Evolutionary conservation across 1,140 invertebrate species (phyloP).

Genomic region (Zophobas morio): DNA sequence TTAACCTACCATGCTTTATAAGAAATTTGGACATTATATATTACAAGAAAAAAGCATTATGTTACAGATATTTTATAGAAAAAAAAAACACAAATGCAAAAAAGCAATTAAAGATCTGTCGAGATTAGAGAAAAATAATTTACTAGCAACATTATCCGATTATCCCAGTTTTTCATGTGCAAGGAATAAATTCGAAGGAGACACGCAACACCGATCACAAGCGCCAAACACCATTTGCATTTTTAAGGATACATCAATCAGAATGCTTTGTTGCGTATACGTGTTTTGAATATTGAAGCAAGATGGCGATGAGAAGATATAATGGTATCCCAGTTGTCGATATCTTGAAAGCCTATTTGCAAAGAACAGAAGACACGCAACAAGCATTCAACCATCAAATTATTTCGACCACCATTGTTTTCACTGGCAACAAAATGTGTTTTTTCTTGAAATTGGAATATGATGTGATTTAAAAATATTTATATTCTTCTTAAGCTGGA

Average conservation of each 20-base stretch:
- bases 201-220: constrained; percentile 47
- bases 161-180: constrained; percentile 30
- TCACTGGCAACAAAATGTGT: neutral
- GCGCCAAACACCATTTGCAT: constrained; percentile 46
- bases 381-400: constrained; percentile 11
- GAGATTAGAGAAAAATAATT: constrained; percentile 21
- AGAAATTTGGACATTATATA: no score
- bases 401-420: constrained; percentile 13
- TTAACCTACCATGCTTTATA: no score
- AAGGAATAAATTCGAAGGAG: constrained; percentile 43
- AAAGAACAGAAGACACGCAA: neutral
- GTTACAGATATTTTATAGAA: no score
- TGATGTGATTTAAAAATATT: no score
- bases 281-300: constrained; percentile 37
- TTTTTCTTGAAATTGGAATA: neutral
- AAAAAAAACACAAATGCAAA: neutral
- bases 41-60: neutral
- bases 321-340: constrained; percentile 11
- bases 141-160: constrained; percentile 1
- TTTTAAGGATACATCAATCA: constrained; percentile 48
- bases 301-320: constrained; percentile 28
- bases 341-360: constrained; percentile 14
- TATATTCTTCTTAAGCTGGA: neutral
- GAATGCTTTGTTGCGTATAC: constrained; percentile 44
- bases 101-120: constrained; percentile 23